phyloP scores from a whole-genome alignment of 2,888 invertebrate genomes.

The Lasiommata megera region DNA sequence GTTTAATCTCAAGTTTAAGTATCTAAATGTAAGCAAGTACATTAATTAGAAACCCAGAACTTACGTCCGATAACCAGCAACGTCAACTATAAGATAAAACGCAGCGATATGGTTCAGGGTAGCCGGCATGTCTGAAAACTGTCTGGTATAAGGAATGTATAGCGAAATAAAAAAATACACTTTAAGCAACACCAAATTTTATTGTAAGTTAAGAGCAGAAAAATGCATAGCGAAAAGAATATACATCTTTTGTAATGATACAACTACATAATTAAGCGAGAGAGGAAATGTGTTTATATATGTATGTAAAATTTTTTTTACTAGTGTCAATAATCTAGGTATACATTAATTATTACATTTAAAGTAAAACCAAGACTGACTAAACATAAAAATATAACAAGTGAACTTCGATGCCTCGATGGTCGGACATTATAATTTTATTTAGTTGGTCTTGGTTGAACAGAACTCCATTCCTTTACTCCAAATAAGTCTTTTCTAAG shows the following conservation, averaged over 20 bases:
- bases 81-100: too few relatives aligned
- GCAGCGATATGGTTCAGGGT: too few relatives aligned
- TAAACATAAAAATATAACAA: conserved; percentile 72
- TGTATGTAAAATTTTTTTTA: conserved; percentile 34
- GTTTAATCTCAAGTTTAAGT: too few relatives aligned
- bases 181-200: conserved; percentile 72
- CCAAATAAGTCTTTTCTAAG: conserved; percentile 77
- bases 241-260: conserved; percentile 34
- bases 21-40: too few relatives aligned
- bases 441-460: conserved; percentile 82
- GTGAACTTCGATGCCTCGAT: conserved; percentile 54
- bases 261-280: conserved; percentile 44
- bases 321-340: conserved; percentile 39
- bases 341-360: conserved; percentile 34
- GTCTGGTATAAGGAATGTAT: too few relatives aligned
- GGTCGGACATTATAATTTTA: conserved; percentile 58
- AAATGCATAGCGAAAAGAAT: conserved; percentile 58
- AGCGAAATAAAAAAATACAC: conserved; percentile 32
- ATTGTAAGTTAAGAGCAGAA: conserved; percentile 64
- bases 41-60: too few relatives aligned
- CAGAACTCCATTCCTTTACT: conserved; percentile 80
- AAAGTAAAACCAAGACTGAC: conserved; percentile 81
- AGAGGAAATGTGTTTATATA: conserved; percentile 43
- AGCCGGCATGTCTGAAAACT: too few relatives aligned
- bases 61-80: too few relatives aligned